A percentile compares a stretch with the other conserved stretches of the same genome.
These are phyloP conservation scores for Medauroidea extradentata DNA, from an alignment of 1,140 invertebrate genomes.

Conservation along the genomic window DNA sequence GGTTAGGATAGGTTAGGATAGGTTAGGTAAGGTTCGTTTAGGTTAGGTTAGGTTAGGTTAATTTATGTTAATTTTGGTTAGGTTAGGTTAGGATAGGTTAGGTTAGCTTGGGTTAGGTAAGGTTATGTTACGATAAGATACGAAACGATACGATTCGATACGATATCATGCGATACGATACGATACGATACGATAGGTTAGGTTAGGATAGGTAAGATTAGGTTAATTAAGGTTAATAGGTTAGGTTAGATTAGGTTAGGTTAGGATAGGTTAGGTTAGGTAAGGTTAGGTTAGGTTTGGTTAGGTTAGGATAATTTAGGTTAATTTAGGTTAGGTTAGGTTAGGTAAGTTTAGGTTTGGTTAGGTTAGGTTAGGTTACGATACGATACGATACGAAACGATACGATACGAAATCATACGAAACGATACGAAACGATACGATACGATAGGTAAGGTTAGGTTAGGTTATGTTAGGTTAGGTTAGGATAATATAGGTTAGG, in stretches of 20 bases:
- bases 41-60: not conserved
- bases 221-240: not conserved
- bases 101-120: no score
- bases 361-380: not conserved
- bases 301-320: not conserved
- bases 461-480: no score
- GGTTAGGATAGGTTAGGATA: not conserved
- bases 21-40: not conserved
- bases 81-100: constrained; percentile 1
- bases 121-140: not conserved
- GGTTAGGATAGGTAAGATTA: not conserved
- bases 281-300: no score
- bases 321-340: no score
- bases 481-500: not conserved
- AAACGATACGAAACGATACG: not conserved
- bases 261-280: no score
- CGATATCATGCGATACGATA: not conserved
- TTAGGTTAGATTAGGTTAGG: not conserved
- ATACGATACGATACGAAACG: not conserved
- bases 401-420: not conserved
- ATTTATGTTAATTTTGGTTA: no score
- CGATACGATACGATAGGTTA: not conserved
- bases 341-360: no score
- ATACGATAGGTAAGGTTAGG: no score
- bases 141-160: not conserved